Percentiles rank a stretch among this genome's conserved stretches.
Evolutionary conservation across 2,888 invertebrate genomes (phyloP).

Genomic region (Keiferia lycopersicella): DNA sequence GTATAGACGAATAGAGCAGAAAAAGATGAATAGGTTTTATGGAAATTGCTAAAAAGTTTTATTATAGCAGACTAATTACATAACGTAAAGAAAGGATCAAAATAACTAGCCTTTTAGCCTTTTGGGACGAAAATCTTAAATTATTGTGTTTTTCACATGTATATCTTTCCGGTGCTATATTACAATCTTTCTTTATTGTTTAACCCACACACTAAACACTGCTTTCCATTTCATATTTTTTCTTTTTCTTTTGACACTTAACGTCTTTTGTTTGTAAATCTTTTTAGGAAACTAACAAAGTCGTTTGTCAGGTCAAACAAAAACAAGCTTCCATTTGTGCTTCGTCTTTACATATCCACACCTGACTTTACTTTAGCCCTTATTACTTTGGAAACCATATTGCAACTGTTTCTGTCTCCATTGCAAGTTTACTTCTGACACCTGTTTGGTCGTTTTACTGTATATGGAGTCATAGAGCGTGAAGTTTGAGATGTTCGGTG

Average conservation of each 20-base stretch:
- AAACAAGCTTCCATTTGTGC: conserved; percentile 7
- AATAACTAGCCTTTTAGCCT: no score
- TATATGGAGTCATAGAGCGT: neutral
- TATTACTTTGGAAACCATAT: no score
- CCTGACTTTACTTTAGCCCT: neutral
- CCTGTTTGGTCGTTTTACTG: neutral
- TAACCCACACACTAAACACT: neutral
- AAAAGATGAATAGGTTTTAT: no score
- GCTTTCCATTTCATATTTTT: neutral
- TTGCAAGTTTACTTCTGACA: neutral
- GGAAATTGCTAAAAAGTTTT: no score
- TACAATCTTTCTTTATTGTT: neutral
- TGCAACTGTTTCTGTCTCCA: neutral
- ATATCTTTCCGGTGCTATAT: no score
- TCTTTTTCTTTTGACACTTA: neutral
- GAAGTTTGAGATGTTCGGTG: neutral
- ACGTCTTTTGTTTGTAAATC: conserved; percentile 3
- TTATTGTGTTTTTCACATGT: no score
- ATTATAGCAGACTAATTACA: no score
- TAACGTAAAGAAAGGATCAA: no score
- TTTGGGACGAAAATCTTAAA: no score
- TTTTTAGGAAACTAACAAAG: conserved; percentile 13
- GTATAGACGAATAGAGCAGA: no score
- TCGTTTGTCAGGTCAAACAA: conserved; percentile 1
- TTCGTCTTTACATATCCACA: neutral